Evolutionary conservation across 2,888 invertebrate species (phyloP).

Genomic region (Chalcosyrphus nemorum): DNA sequence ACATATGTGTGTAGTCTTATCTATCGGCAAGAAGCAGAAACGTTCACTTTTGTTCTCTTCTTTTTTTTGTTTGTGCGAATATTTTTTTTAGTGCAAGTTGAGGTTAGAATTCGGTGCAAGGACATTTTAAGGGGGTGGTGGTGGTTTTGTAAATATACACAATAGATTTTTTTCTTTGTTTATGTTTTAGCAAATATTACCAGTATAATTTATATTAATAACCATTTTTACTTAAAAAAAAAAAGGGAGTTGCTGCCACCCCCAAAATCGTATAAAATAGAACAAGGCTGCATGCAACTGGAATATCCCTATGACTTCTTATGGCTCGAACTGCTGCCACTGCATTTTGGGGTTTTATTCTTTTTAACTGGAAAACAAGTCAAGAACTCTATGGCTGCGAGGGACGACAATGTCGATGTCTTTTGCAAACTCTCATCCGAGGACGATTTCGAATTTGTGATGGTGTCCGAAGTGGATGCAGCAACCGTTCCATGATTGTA

Average conservation of each 20-base stretch:
- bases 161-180: too few relatives aligned
- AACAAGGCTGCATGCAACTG: conserved; percentile 70
- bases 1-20: background rate
- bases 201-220: conserved; percentile 33
- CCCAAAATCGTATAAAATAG: conserved; percentile 53
- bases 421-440: conserved; percentile 80
- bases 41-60: conserved; percentile 53
- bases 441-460: conserved; percentile 20
- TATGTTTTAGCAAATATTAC: conserved; percentile 54
- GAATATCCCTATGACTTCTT: conserved; percentile 65
- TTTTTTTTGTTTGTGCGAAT: conserved; percentile 54
- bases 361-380: conserved; percentile 80
- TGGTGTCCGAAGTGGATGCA: conserved; percentile 49
- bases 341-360: conserved; percentile 77
- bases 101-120: conserved; percentile 71
- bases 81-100: conserved; percentile 54
- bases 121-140: conserved; percentile 36
- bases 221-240: conserved; percentile 53
- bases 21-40: conserved; percentile 40
- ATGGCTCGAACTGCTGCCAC: conserved; percentile 71
- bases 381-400: conserved; percentile 80
- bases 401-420: conserved; percentile 75
- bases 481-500: conserved; percentile 77
- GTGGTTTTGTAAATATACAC: conserved; percentile 58
- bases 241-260: too few relatives aligned